Evolutionary conservation across 2,797 vertebrate species (phyloP).

Genomic region (Merluccius polli): DNA sequence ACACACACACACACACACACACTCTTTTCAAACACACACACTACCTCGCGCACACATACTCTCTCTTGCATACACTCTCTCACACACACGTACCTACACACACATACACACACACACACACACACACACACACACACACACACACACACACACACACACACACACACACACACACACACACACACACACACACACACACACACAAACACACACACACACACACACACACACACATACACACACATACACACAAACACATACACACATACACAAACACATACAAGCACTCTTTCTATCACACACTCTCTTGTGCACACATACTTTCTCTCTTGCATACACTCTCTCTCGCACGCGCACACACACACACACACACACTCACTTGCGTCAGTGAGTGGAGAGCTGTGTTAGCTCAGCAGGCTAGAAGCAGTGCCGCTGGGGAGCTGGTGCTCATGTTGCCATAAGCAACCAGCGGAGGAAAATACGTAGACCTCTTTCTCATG

Average conservation of each 20-base stretch:
- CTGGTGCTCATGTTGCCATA: constrained; percentile 32
- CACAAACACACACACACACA: background rate
- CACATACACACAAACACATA: background rate
- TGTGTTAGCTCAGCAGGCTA: constrained; percentile 30
- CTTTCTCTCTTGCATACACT: background rate
- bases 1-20: too few relatives aligned
- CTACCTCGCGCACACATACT: too few relatives aligned
- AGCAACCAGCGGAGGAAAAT: constrained; percentile 44
- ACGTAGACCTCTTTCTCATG: background rate
- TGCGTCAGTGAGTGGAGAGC: constrained; percentile 20
- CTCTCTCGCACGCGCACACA: background rate
- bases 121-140: background rate
- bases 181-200: background rate
- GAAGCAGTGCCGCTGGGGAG: constrained; percentile 25
- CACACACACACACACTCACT: background rate
- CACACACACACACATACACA: constrained; percentile 2
- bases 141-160: background rate
- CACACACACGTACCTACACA: background rate
- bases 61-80: background rate
- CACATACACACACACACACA: background rate
- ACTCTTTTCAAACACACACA: too few relatives aligned
- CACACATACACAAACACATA: background rate
- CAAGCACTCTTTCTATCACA: too few relatives aligned
- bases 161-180: background rate
- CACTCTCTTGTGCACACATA: background rate